Base-by-base conservation (phyloP, 2,797 vertebrate species). In the Limnodromus scolopaceus region DNA sequence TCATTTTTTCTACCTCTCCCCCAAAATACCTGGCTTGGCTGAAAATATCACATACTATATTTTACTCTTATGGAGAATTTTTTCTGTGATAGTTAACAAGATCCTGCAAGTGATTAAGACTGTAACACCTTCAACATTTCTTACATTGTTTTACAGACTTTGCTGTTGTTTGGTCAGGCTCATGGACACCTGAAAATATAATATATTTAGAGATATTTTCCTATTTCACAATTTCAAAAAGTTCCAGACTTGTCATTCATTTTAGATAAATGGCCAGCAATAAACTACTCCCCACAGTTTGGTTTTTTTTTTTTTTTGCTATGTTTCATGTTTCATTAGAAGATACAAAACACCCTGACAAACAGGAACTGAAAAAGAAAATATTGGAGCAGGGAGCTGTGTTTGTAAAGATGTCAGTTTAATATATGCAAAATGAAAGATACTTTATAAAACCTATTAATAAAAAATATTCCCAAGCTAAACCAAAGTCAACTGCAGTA, bases 391-490 rank as follows among this genome's bases (percentile, higher is more conserved):
- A 92, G 41, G 27, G 91, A 88, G 10, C 11, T 91, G 23, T 86
- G 34, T 79, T 94, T 70, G 38, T 83, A 77, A 87, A 89, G 46
- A 58, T n/a, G 75, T 32, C 87, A 68, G 63, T 53, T 80, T 80
- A 96, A 89, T 57, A 36, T 30, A 77, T 15, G 34, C 48, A 87
- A 83, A 93, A 87, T 36, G 53, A 77, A 93, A 83, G 16, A 45
- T 68, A 82, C 58, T 64, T 82, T 64, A 86, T 79, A 92, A 87
- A 93, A 68, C 8, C 34, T 57, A 70, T 70, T 79, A 86, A 89
- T 92, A 92, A 80, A 94, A 94, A 92, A 82, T 83, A 90, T 80
- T 96, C 61, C 86, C 90, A 91, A 87, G 43, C 30, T 87, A 79
- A 91, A 76, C 24, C 55, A 66, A 88, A 88, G 45, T 77, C 84